Evolutionary conservation across 2,888 invertebrate species (phyloP).

Genomic region (Furcula furcula): DNA sequence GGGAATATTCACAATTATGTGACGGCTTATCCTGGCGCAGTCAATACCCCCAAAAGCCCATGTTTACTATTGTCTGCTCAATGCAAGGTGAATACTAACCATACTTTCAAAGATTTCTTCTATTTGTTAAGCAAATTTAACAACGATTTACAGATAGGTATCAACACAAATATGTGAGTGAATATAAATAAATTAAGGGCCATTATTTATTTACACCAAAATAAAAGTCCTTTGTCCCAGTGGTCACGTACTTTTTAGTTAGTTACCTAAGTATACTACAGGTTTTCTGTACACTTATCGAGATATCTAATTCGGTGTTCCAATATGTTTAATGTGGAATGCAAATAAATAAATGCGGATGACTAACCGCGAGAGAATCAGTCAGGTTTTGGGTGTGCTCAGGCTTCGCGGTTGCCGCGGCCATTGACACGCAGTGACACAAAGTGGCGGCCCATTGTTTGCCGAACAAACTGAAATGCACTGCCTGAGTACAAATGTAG

Average conservation of each 20-base stretch:
- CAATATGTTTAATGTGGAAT: slow-evolving; percentile 16
- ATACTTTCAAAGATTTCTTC: slow-evolving; percentile 27
- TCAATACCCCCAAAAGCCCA: slow-evolving; percentile 47
- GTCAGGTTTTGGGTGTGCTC: slow-evolving; percentile 42
- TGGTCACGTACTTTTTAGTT: too few relatives aligned
- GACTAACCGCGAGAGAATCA: slow-evolving; percentile 44
- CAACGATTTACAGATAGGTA: slow-evolving; percentile 31
- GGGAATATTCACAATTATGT: slow-evolving; percentile 38
- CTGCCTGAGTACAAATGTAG: slow-evolving; percentile 15
- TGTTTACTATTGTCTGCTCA: slow-evolving; percentile 38
- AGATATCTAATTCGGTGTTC: too few relatives aligned
- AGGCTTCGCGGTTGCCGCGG: slow-evolving; percentile 20
- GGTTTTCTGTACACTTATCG: too few relatives aligned
- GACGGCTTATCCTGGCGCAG: slow-evolving; percentile 29
- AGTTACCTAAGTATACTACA: too few relatives aligned
- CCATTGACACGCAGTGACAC: slow-evolving; percentile 48
- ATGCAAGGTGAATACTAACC: slow-evolving; percentile 33
- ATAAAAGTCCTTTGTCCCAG: too few relatives aligned
- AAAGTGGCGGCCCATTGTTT: slow-evolving; percentile 34
- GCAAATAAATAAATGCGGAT: slow-evolving; percentile 39
- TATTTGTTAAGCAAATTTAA: slow-evolving; percentile 34
- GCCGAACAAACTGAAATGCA: slow-evolving; percentile 25
- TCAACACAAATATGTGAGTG: slow-evolving; percentile 25
- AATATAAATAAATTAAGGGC: too few relatives aligned
- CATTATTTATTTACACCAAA: too few relatives aligned